phyloP scores from a whole-genome alignment of 2,797 vertebrate genomes.

The Lerista edwardsae region DNA sequence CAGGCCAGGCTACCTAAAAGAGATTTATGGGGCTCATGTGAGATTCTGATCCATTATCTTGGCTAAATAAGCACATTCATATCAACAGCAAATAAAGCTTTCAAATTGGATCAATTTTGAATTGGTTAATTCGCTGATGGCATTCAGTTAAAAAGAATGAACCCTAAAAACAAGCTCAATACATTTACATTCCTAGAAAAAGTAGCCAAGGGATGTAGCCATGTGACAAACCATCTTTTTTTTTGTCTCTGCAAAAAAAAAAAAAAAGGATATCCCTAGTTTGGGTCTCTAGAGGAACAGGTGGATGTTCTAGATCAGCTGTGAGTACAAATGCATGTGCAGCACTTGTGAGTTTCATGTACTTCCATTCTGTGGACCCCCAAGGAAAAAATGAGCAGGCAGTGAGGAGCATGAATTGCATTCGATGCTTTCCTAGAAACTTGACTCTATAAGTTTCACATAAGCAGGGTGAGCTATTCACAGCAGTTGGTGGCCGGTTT shows the following conservation, averaged over 20 bases:
- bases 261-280: neutral
- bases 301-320: neutral
- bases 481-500: neutral
- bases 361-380: neutral
- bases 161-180: neutral
- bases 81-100: neutral
- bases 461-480: neutral
- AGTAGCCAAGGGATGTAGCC: neutral
- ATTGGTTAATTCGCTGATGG: neutral
- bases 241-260: no score
- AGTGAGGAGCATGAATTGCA: neutral
- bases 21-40: neutral
- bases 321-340: neutral
- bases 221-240: neutral
- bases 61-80: constrained; percentile 34
- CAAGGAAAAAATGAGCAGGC: neutral
- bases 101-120: no score
- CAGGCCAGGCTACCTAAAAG: neutral
- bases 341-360: neutral
- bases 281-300: neutral
- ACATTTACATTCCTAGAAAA: neutral
- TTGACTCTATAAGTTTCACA: neutral
- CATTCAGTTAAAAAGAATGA: neutral
- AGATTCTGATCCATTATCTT: constrained; percentile 26
- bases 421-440: neutral